Evolutionary conservation across 2,797 vertebrate genomes (phyloP).

Genomic region (Dermochelys coriacea): DNA sequence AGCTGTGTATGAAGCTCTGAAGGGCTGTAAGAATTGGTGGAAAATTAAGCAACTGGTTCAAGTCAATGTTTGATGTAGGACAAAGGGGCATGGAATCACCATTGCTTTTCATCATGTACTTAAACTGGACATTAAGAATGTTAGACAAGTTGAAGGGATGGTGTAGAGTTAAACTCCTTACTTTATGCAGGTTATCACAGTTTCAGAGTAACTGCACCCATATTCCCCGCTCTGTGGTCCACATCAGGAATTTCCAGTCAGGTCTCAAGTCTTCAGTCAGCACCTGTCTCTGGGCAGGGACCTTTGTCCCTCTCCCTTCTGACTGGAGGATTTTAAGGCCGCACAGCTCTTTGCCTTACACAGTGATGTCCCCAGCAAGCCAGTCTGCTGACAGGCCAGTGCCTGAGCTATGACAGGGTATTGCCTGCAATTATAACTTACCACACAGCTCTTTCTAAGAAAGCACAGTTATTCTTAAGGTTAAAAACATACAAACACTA

Average conservation of each 20-base stretch:
- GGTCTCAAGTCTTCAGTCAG: neutral
- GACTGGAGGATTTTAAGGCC: neutral
- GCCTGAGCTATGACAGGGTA: no score
- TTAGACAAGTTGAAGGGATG: no score
- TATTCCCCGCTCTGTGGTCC: neutral
- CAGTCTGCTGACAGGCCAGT: neutral
- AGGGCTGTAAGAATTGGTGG: no score
- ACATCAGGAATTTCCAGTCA: neutral
- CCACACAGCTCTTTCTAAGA: neutral
- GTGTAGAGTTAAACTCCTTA: no score
- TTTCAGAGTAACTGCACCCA: neutral
- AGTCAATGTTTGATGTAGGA: no score
- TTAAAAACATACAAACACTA: neutral
- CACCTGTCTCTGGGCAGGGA: neutral
- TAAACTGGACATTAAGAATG: no score
- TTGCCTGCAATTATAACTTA: neutral
- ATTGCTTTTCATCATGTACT: no score
- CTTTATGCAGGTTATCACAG: no score
- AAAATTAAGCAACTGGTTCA: no score
- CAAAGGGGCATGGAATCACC: no score
- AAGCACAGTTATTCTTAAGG: neutral
- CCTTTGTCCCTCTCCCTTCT: neutral
- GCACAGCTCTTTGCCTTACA: neutral
- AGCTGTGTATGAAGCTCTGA: no score
- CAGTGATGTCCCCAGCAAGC: neutral